These are phyloP conservation scores for Indicator indicator DNA, from an alignment of 2,113 vertebrate genomes.

Conservation along the genomic window DNA sequence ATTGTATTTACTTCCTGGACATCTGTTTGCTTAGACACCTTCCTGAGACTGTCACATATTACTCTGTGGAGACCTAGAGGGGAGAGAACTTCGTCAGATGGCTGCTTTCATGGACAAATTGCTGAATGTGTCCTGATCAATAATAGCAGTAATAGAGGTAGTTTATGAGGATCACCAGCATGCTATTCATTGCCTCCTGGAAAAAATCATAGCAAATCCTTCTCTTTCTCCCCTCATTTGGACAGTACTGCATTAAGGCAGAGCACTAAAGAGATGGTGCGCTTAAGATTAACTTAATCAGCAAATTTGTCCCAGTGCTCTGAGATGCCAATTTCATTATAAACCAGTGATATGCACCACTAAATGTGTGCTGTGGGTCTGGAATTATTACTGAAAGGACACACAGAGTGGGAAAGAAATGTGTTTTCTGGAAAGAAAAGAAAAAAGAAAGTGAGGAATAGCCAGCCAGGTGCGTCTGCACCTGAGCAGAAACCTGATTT, in stretches of 20 bases:
- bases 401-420: not conserved
- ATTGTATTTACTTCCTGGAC: slow-evolving; percentile 1
- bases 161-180: not conserved
- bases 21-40: slow-evolving; percentile 1
- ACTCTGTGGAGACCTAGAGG: not conserved
- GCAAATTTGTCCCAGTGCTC: not conserved
- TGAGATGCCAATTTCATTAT: not conserved
- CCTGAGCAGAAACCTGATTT: not conserved
- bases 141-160: not conserved
- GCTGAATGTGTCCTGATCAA: slow-evolving; percentile 11
- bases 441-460: not conserved
- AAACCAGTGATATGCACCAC: not conserved
- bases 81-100: not conserved
- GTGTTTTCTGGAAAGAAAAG: not conserved
- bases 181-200: not conserved
- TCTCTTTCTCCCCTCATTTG: not conserved
- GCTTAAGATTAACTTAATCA: not conserved
- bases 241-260: not conserved
- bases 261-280: not conserved
- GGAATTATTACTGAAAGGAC: not conserved
- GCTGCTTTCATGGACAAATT: slow-evolving; percentile 19
- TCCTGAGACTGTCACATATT: slow-evolving; percentile 5
- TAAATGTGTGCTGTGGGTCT: not conserved
- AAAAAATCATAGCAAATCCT: not conserved
- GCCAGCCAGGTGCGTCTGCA: not conserved